Percentiles rank a stretch among this genome's conserved stretches.
phyloP scores from a whole-genome alignment of 2,888 invertebrate species.

The Physocephala rufipes region DNA sequence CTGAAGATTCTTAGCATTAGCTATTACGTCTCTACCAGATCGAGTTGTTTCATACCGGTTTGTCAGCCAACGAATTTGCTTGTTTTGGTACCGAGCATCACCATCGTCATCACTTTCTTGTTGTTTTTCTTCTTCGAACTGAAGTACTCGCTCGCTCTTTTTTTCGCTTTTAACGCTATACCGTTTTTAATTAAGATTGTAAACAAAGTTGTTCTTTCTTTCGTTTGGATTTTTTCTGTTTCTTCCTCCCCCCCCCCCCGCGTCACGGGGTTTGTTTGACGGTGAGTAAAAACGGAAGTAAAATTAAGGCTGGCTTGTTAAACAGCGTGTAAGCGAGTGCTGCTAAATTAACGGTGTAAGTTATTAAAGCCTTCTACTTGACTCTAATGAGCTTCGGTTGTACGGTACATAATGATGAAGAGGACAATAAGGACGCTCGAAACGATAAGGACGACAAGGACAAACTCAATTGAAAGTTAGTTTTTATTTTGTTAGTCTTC shows the following conservation, averaged over 20 bases:
- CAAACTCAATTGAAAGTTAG: conserved; percentile 23
- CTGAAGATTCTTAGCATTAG: conserved; percentile 10
- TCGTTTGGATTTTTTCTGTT: conserved; percentile 1
- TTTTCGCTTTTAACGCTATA: conserved; percentile 20
- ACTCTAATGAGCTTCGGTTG: conserved; percentile 59
- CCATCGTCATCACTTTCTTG: conserved; percentile 41
- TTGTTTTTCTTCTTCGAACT: conserved; percentile 44
- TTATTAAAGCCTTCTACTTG: conserved; percentile 63
- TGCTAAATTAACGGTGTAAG: conserved; percentile 66
- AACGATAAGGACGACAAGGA: conserved; percentile 11
- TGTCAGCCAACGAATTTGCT: not conserved
- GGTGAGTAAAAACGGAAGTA: conserved; percentile 19
- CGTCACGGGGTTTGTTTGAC: too few species aligned
- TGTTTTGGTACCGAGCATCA: conserved; percentile 19
- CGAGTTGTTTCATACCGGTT: not conserved
- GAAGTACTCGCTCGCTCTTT: conserved; percentile 3
- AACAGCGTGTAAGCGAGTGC: conserved; percentile 65
- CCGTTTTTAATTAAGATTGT: conserved; percentile 51
- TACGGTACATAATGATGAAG: not conserved
- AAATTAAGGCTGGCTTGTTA: conserved; percentile 58
- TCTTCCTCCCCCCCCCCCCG: too few species aligned
- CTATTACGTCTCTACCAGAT: not conserved
- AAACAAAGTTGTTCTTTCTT: conserved; percentile 48
- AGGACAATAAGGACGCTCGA: conserved; percentile 1
- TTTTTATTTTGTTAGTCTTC: conserved; percentile 27